Conservation (phyloP, 2,797 vertebrate species). For the Thalassophryne amazonica region DNA sequence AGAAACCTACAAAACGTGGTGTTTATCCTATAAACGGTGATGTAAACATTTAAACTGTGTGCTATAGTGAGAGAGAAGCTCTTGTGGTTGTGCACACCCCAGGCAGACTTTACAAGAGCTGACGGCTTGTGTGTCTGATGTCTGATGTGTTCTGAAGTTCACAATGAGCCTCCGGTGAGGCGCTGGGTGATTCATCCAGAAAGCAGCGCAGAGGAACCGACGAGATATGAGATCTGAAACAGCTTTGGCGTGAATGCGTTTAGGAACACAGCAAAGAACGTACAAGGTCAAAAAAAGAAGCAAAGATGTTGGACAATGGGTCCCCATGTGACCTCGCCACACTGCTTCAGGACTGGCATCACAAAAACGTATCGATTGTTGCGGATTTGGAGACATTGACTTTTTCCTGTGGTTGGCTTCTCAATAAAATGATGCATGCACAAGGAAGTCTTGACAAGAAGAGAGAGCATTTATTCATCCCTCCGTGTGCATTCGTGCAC, state of each 20-base stretch:
- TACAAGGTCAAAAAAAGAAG: constrained; percentile 36
- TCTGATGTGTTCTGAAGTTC: constrained; percentile 87
- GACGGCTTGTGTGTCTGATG: constrained; percentile 77
- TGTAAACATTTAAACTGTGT: constrained; percentile 18
- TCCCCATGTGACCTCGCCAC: no score
- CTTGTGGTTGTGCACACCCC: constrained; percentile 32
- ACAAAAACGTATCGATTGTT: not conserved
- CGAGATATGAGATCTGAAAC: constrained; percentile 63
- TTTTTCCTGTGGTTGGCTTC: not conserved
- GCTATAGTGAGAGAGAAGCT: constrained; percentile 18
- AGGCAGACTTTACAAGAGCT: constrained; percentile 73
- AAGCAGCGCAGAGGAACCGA: constrained; percentile 52
- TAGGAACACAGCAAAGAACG: constrained; percentile 40
- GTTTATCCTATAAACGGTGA: constrained; percentile 8
- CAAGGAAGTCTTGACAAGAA: not conserved
- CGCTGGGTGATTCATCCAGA: constrained; percentile 72
- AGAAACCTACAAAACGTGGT: not conserved
- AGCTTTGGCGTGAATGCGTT: constrained; percentile 73
- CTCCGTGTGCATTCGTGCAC: constrained; percentile 5
- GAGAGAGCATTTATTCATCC: constrained; percentile 1
- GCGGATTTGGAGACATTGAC: not conserved
- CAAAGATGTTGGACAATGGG: not conserved
- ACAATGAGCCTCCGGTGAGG: constrained; percentile 84
- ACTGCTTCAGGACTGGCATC: no score
- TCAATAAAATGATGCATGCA: not conserved